Evolutionary conservation across 2,888 invertebrate species (phyloP).

Genomic region (Patella depressa): DNA sequence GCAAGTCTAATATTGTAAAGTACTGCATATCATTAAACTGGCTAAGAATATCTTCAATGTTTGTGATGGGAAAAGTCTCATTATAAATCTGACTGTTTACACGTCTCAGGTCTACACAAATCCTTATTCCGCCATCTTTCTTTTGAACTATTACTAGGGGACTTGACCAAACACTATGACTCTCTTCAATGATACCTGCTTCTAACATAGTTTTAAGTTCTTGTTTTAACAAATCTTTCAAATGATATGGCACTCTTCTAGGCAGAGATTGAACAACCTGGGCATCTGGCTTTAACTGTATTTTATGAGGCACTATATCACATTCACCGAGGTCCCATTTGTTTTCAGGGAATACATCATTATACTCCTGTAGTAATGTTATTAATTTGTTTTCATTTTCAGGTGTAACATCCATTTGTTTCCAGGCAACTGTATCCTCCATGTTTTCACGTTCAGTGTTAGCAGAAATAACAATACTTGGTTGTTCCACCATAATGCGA

Average conservation of each 20-base stretch:
- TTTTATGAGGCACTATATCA: background rate
- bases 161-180: background rate
- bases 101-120: background rate
- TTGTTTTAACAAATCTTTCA: background rate
- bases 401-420: too few species aligned
- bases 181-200: background rate
- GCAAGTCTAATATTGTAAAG: background rate
- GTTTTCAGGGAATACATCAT: background rate
- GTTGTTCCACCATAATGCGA: background rate
- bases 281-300: background rate
- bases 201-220: background rate
- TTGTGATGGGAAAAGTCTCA: background rate
- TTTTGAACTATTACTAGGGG: background rate
- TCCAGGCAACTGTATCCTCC: too few species aligned
- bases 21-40: conserved; percentile 2
- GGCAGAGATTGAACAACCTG: background rate
- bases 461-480: too few species aligned
- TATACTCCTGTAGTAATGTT: background rate
- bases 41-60: background rate
- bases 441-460: too few species aligned
- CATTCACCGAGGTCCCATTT: conserved; percentile 1
- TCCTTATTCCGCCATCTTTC: background rate
- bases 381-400: too few species aligned
- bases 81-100: background rate
- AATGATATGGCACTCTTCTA: background rate